phyloP scores from a whole-genome alignment of 2,797 vertebrate species.

The Coregonus ussuriensis region DNA sequence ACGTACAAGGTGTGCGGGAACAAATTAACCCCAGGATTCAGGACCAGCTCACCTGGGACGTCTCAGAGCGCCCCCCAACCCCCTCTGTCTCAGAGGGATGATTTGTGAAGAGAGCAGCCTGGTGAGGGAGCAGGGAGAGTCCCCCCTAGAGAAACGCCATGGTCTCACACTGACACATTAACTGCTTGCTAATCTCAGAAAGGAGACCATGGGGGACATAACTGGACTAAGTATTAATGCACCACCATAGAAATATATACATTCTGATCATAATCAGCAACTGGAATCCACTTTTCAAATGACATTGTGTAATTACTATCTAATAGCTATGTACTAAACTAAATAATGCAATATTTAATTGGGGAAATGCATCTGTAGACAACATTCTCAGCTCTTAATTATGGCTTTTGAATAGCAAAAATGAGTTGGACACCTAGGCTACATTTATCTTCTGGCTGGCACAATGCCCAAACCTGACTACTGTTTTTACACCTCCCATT shows the following conservation, averaged over 20 bases:
- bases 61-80: not conserved
- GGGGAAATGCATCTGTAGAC: not conserved
- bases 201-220: conserved; percentile 28
- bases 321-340: not conserved
- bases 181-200: conserved; percentile 41
- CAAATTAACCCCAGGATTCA: conserved; percentile 21
- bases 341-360: not conserved
- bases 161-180: conserved; percentile 56
- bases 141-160: conserved; percentile 46
- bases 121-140: conserved; percentile 7
- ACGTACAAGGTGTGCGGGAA: conserved; percentile 30
- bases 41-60: conserved; percentile 11
- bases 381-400: not conserved
- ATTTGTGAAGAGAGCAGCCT: conserved; percentile 43
- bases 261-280: not conserved
- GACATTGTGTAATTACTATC: not conserved
- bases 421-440: not conserved
- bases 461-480: not conserved
- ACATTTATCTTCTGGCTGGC: not conserved
- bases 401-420: not conserved
- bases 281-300: not conserved
- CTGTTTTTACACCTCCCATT: not conserved
- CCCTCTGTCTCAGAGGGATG: conserved; percentile 37
- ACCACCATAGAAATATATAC: not conserved
- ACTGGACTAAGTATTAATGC: not conserved